Conservation (phyloP, 37 sponge, comb jelly and placozoan genomes). For the Haliclona indistincta region DNA sequence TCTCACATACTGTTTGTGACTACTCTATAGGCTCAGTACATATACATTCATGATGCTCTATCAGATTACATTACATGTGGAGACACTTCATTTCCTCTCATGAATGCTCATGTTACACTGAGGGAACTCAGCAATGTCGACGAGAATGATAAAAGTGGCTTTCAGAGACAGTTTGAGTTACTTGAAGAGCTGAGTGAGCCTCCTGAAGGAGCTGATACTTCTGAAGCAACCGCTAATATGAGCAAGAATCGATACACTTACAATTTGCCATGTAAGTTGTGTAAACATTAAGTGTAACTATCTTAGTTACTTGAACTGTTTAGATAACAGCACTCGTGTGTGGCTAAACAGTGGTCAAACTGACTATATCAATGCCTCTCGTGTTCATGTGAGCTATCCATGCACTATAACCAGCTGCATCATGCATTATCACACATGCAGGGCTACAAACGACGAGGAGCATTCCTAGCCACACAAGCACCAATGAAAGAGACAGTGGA, state of each 20-base stretch:
- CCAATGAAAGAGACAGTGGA: slow-evolving; percentile 46
- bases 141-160: slow-evolving; percentile 12
- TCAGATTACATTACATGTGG: slow-evolving; percentile 53
- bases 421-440: too few relatives aligned
- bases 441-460: slow-evolving; percentile 64
- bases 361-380: slow-evolving; percentile 79
- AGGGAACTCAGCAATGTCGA: slow-evolving; percentile 25
- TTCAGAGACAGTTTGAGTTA: slow-evolving; percentile 40
- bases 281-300: too few relatives aligned
- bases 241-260: too few relatives aligned
- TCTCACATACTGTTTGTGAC: too few relatives aligned
- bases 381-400: slow-evolving; percentile 56
- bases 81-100: slow-evolving; percentile 38
- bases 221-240: too few relatives aligned
- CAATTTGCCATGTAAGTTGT: too few relatives aligned
- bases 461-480: slow-evolving; percentile 58
- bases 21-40: slow-evolving; percentile 56
- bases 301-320: too few relatives aligned
- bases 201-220: too few relatives aligned
- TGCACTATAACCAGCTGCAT: too few relatives aligned
- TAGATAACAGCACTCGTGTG: slow-evolving; percentile 35
- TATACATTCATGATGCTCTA: slow-evolving; percentile 70
- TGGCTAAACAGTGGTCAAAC: slow-evolving; percentile 20
- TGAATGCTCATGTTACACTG: slow-evolving; percentile 33
- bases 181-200: too few relatives aligned